These are phyloP conservation scores for Pedetes capensis DNA, from an alignment of 2,113 vertebrate species.

Conservation along the genomic window DNA sequence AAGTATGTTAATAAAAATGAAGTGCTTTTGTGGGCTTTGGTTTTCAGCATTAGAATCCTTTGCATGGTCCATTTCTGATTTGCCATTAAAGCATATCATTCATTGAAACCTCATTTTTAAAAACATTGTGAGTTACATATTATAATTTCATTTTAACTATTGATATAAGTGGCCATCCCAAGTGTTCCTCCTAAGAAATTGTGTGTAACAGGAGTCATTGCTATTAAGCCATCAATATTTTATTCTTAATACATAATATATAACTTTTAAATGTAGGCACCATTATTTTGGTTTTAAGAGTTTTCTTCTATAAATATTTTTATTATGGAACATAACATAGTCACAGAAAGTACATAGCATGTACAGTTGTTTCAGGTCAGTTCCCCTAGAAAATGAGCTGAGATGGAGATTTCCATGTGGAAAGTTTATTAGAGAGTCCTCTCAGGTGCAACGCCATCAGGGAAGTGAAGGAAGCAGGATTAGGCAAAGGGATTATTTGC, in stretches of 20 bases:
- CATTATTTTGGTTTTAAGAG: background rate
- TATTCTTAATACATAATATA: background rate
- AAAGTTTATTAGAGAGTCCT: background rate
- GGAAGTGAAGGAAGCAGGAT: background rate
- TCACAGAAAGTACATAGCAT: background rate
- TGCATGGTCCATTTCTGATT: background rate
- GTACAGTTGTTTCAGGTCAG: background rate
- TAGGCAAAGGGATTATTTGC: background rate
- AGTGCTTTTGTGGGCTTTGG: background rate
- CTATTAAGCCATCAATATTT: background rate
- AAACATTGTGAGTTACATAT: background rate
- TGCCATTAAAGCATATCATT: background rate
- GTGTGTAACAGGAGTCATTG: background rate
- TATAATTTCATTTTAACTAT: background rate
- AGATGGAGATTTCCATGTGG: background rate
- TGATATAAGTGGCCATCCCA: background rate
- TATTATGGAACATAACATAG: background rate
- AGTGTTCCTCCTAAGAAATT: background rate
- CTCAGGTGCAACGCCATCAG: background rate
- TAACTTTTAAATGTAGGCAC: background rate
- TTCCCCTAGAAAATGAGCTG: background rate
- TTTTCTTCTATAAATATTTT: background rate
- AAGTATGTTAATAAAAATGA: background rate
- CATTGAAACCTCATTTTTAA: background rate
- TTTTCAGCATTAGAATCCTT: background rate